Conservation (phyloP, 2,888 invertebrate genomes). For the Pollenia labialis region DNA sequence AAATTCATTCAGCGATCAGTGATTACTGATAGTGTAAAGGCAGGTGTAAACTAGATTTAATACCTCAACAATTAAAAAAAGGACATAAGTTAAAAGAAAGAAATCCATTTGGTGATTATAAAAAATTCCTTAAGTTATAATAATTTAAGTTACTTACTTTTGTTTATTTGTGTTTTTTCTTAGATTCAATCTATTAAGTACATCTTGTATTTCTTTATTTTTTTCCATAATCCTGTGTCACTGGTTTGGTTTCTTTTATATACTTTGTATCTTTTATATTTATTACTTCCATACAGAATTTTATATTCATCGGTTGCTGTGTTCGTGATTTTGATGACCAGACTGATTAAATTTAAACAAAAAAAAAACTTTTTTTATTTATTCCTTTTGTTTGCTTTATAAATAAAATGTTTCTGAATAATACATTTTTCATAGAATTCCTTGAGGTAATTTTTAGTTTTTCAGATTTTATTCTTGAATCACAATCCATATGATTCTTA, state of each 20-base stretch:
- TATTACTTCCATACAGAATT: slow-evolving; percentile 52
- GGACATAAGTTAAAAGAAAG: slow-evolving; percentile 1
- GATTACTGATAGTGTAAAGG: slow-evolving; percentile 35
- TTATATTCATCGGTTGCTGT: slow-evolving; percentile 30
- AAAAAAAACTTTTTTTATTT: slow-evolving; percentile 41
- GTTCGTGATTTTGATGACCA: slow-evolving; percentile 69
- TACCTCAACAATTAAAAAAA: slow-evolving; percentile 60
- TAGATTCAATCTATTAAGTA: not conserved
- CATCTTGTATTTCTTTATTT: slow-evolving; percentile 10
- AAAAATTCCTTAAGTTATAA: slow-evolving; percentile 11
- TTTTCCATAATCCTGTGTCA: slow-evolving; percentile 31
- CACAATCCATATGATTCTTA: slow-evolving; percentile 68
- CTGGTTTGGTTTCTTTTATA: slow-evolving; percentile 30
- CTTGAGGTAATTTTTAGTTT: slow-evolving; percentile 45
- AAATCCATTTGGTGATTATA: slow-evolving; percentile 21
- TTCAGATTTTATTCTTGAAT: slow-evolving; percentile 34
- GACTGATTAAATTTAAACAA: slow-evolving; percentile 48
- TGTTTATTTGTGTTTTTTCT: not conserved
- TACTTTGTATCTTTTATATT: slow-evolving; percentile 43
- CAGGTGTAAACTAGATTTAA: slow-evolving; percentile 72
- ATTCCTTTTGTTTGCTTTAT: slow-evolving; percentile 26
- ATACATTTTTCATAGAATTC: slow-evolving; percentile 61
- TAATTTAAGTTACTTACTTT: not conserved
- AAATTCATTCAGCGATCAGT: slow-evolving; percentile 26
- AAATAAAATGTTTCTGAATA: slow-evolving; percentile 39